Percentiles rank a stretch among this genome's conserved stretches.
Conservation (phyloP, 2,113 vertebrate species). For the Arothron firmamentum region DNA sequence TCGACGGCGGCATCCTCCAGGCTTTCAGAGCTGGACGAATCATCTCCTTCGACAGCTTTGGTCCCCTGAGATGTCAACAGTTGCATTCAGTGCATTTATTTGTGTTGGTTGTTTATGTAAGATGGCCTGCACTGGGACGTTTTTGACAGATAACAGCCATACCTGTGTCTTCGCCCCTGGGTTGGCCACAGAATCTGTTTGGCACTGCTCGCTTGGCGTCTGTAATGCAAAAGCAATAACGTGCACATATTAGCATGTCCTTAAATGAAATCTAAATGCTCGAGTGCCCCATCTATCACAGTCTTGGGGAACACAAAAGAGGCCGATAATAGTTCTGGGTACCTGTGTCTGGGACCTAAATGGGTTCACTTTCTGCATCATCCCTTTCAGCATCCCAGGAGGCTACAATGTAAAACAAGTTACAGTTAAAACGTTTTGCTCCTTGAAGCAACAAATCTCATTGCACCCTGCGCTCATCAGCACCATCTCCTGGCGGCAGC, state of each 20-base stretch:
- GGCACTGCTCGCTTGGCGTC: constrained; percentile 9
- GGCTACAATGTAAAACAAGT: constrained; percentile 31
- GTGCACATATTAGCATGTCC: too few relatives aligned
- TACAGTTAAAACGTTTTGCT: neutral
- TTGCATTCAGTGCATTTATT: too few relatives aligned
- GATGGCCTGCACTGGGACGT: neutral
- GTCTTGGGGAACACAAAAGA: neutral
- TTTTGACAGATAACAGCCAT: neutral
- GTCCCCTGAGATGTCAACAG: constrained; percentile 18
- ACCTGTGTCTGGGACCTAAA: constrained; percentile 53
- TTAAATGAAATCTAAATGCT: too few relatives aligned
- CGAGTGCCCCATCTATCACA: neutral
- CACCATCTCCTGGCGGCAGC: constrained; percentile 6
- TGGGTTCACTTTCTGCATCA: constrained; percentile 57
- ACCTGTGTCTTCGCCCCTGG: neutral
- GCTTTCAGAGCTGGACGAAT: constrained; percentile 49
- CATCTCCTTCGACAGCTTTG: neutral
- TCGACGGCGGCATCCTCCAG: constrained; percentile 34
- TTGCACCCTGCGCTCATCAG: neutral
- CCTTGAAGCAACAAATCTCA: neutral
- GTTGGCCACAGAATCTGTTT: neutral
- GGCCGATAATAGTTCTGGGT: neutral
- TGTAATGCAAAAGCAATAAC: constrained; percentile 1
- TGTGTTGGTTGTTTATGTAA: neutral
- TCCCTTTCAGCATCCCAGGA: constrained; percentile 35